These are phyloP conservation scores for Petrolisthes cinctipes DNA, from an alignment of 2,888 invertebrate genomes.

Conservation along the genomic window DNA sequence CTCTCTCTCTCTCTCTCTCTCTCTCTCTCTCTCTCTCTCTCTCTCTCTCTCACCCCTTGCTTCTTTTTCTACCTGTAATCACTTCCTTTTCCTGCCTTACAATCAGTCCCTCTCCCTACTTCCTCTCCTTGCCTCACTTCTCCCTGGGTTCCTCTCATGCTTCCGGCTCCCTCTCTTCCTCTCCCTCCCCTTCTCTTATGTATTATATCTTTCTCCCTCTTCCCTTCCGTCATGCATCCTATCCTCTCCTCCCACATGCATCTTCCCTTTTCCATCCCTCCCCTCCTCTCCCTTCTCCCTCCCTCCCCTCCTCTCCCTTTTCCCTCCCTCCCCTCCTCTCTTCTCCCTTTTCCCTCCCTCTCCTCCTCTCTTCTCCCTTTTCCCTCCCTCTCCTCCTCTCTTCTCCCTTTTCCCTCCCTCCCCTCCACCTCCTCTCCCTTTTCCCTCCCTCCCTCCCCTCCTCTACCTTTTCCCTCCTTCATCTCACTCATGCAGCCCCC, in stretches of 20 bases:
- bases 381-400: not conserved
- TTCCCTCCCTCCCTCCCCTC: not conserved
- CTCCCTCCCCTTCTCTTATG: not conserved
- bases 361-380: not conserved
- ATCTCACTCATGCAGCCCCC: too few relatives aligned
- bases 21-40: not conserved
- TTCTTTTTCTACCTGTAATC: not conserved
- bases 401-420: not conserved
- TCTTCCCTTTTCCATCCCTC: not conserved
- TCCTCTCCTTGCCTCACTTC: not conserved
- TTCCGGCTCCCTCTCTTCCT: not conserved
- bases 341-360: not conserved
- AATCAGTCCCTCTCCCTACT: constrained; percentile 1
- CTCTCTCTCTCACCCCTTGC: not conserved
- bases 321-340: not conserved
- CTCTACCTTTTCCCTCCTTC: too few relatives aligned
- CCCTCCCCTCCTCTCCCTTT: not conserved
- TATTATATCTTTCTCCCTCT: not conserved
- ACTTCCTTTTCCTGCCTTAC: not conserved
- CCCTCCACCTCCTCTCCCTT: too few relatives aligned
- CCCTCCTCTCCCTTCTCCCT: not conserved
- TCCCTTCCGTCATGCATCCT: too few relatives aligned
- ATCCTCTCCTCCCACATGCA: not conserved
- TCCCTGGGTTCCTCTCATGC: not conserved
- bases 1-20: not conserved